Conservation (phyloP, 2,888 invertebrate species). For the Papilio demoleus region DNA sequence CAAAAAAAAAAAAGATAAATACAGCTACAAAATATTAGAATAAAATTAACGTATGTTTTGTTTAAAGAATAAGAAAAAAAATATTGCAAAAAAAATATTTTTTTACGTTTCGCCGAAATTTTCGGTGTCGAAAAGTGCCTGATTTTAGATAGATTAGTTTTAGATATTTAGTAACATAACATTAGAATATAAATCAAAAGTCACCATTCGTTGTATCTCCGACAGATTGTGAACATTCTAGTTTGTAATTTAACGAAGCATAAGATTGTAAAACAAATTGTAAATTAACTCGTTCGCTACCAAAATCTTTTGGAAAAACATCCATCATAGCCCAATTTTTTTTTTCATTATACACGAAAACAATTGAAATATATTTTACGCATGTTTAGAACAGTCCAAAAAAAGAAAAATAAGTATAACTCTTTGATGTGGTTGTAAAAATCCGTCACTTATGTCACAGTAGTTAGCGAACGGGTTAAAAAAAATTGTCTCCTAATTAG, state of each 20-base stretch:
- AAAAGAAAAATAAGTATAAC: too few relatives aligned
- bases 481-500: too few relatives aligned
- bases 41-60: background rate
- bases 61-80: conserved; percentile 25
- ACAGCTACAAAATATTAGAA: background rate
- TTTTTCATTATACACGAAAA: too few relatives aligned
- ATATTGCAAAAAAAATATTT: conserved; percentile 23
- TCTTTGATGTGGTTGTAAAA: too few relatives aligned
- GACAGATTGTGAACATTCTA: background rate
- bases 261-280: too few relatives aligned
- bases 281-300: too few relatives aligned
- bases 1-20: conserved; percentile 21
- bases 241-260: background rate
- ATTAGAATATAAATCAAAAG: background rate
- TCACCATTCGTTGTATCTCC: background rate
- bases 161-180: conserved; percentile 1
- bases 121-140: conserved; percentile 34
- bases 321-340: too few relatives aligned
- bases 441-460: too few relatives aligned
- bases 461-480: too few relatives aligned
- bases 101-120: conserved; percentile 22
- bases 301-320: too few relatives aligned
- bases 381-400: too few relatives aligned
- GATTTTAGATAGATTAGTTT: background rate
- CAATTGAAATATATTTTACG: too few relatives aligned